Conservation (phyloP, 2,113 vertebrate genomes). For the Dasyornis broadbenti region DNA sequence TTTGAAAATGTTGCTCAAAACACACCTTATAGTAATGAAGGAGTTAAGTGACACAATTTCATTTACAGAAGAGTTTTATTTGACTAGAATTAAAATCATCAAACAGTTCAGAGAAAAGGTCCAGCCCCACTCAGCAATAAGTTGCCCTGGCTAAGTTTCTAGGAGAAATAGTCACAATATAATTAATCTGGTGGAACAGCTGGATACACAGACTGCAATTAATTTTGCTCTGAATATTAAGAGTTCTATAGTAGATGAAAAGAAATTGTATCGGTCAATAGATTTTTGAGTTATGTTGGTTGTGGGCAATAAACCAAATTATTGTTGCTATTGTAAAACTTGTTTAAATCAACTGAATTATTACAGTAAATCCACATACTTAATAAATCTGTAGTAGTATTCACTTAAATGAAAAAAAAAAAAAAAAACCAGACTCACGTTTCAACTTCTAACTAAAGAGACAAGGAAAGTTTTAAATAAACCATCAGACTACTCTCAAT, state of each 20-base stretch:
- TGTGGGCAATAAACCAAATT: slow-evolving; percentile 73
- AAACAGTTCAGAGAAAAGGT: slow-evolving; percentile 35
- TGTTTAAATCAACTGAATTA: slow-evolving; percentile 55
- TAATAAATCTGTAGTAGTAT: slow-evolving; percentile 34
- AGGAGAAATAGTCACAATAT: slow-evolving; percentile 47
- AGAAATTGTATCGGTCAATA: slow-evolving; percentile 67
- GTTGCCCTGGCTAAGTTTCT: slow-evolving; percentile 42
- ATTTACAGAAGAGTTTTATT: slow-evolving; percentile 11
- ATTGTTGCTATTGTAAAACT: slow-evolving; percentile 66
- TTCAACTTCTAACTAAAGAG: background rate
- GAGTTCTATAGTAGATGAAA: slow-evolving; percentile 67
- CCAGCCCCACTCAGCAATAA: slow-evolving; percentile 10
- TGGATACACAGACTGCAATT: slow-evolving; percentile 69
- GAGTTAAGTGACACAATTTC: slow-evolving; percentile 40
- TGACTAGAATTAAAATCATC: slow-evolving; percentile 24
- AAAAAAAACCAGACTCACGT: background rate
- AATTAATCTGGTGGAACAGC: slow-evolving; percentile 73
- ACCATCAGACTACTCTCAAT: background rate
- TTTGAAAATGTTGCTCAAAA: background rate
- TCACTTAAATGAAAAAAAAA: background rate
- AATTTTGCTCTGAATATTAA: slow-evolving; percentile 74
- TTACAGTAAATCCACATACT: slow-evolving; percentile 34
- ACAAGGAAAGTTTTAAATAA: background rate
- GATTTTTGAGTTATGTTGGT: slow-evolving; percentile 69
- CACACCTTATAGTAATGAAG: background rate